Percentiles rank a stretch among this genome's conserved stretches.
phyloP scores from a whole-genome alignment of 92 coral and sea anemone genomes.

The Phenganax subtilis region DNA sequence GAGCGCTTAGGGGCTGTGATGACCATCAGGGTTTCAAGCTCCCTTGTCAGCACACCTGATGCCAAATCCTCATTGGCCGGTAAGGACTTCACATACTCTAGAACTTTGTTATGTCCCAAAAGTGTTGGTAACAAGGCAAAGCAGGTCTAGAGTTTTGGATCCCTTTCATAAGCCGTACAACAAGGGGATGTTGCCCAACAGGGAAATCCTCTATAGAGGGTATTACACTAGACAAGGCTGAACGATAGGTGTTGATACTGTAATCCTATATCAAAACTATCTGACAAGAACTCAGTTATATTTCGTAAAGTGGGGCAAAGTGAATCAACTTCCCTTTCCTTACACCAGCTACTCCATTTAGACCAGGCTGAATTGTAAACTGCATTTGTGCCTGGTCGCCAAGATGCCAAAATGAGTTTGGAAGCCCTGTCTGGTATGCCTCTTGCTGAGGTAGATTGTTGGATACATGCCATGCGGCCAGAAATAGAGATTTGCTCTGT shows the following conservation, averaged over 20 bases:
- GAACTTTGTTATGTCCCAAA: neutral
- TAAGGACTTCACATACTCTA: no score
- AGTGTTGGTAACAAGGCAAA: no score
- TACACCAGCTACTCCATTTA: constrained; percentile 10
- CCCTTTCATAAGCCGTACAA: neutral
- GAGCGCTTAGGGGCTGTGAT: no score
- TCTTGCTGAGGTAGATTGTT: constrained; percentile 33
- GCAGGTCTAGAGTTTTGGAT: neutral
- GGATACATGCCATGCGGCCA: constrained; percentile 47
- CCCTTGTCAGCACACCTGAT: no score
- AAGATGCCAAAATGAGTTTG: constrained; percentile 43
- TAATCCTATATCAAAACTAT: neutral
- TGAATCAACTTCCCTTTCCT: constrained; percentile 23
- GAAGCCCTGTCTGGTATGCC: constrained; percentile 46
- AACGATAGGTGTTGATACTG: constrained; percentile 25
- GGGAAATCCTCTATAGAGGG: constrained; percentile 25
- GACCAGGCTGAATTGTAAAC: constrained; percentile 37
- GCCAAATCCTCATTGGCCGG: no score
- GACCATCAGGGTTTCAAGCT: no score
- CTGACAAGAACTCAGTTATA: neutral
- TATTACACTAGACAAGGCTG: constrained; percentile 31
- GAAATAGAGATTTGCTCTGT: constrained; percentile 33
- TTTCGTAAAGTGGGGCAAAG: constrained; percentile 27
- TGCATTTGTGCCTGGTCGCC: constrained; percentile 33
- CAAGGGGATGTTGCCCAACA: constrained; percentile 25